Evolutionary conservation across 1,140 invertebrate species (phyloP), one percentile per base, ranked within the genome.

Genomic region (Gryllus bimaculatus): DNA sequence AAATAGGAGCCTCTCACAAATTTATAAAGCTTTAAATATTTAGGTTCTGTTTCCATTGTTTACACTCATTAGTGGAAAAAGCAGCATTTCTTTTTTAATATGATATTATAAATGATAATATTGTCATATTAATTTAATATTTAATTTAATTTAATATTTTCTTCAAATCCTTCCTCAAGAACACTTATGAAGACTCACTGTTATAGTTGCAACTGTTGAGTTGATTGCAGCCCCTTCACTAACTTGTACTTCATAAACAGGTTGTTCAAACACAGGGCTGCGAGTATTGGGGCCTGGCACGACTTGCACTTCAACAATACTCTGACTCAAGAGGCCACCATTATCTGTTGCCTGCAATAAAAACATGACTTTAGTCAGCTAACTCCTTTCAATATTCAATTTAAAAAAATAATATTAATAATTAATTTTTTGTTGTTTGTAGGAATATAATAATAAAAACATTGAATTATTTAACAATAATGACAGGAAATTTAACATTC

Each of bases 151-250:
- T 2, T 39, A 39, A 39, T 39, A 2, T 39, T 39, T 39, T 39
- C 26, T 39, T 39, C 1, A 39, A 39, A 39, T 2, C 1, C 26
- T 1, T 39, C 26, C 1, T 2, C 5, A 39, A 39, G 26, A 39
- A 39, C 26, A 39, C 26, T 39, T 5, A 2, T 39, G 2, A 20
- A 48, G n/a, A 26, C 74, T 76, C 86, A 90, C 90, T 78, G 86
- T 86, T 74, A 92, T 88, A 8, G 91, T 92, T 0, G 92, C 91
- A 3, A 96, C 93, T 2, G 94, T 93, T 5, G 94, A 93, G 83
- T 95, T 94, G 80, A 95, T 92, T 8, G 93, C 91, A 3, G 94
- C 94, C 18, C 94, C 94, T 84, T 96, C 95, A 81, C 94, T 95
- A 8, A 96, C 93, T 83, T 94, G 92, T 2, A 94, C 93, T 84